Base-by-base conservation (phyloP, 2,797 vertebrate species). In the Hydrophis major region DNA sequence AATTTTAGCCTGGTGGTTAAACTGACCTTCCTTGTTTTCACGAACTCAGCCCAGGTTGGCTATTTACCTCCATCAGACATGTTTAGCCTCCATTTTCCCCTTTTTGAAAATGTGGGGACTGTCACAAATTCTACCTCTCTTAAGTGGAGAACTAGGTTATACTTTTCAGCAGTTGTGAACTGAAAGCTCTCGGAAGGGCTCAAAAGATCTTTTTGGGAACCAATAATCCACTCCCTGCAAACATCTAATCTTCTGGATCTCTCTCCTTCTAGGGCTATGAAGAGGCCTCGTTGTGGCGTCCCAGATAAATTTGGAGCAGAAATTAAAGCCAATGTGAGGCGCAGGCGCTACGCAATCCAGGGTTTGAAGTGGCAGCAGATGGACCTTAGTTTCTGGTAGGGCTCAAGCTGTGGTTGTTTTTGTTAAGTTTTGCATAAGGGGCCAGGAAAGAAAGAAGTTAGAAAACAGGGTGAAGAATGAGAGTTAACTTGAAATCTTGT, bases 321-420 rank as follows among this genome's bases (percentile, higher is more conserved):
- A 95, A 97, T 99, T 95, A 99, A 99, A 96, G 99, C 98, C 93
- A 99, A 98, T 92, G 97, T 99, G 92, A 98, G 99, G 96, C 98
- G 98, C 95, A 99, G 98, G 96, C 98, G 99, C 93, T 99, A 98
- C 1, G 99, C 98, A 32, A 97, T 98, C 89, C 99, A 99, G 96
- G 99, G 99, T 74, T 97, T 98, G 94, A 99, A 99, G 94, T 99
- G 99, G 99, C 98, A 98, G 1, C 98, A 98, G 88, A 97, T 96
- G 0, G 99, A 99, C 94, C 97, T 99, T 96, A 99, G 98, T 69
- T 99, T 98, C 97, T 99, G 99, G 99, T 99, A 95, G 95, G 88
- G 56, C 55, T 6, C 16, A 14, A 42, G 42, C 16, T 16, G 18
- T 22, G 32, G 22, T 37, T 27, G 22, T 83, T 47, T 25, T 69